Base-by-base conservation (phyloP, 2,888 invertebrate genomes). In the Lamproptera curius region DNA sequence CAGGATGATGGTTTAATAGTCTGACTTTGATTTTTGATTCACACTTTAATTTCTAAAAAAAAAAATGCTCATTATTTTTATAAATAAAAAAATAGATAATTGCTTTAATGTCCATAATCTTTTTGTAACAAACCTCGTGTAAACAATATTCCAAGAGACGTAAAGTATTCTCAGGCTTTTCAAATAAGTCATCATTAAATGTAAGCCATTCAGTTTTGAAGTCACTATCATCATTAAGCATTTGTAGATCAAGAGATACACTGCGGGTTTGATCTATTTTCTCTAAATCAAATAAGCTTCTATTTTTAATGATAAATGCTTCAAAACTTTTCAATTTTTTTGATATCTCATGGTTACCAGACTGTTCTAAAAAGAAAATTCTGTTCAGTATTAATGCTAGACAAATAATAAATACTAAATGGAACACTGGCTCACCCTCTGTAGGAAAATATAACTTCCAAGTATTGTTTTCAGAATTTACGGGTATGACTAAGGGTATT, bases 371-470 rank as follows among this genome's bases (percentile, higher is more conserved):
- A 73, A 70, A 51, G 40, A 2, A 31, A 11, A 11, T 16, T 35
- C 5, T 10, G 16, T 16, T 16, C 16, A 36, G 15, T 16, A 31
- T 9, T 3, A n/a, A 4, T 10, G 17, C 16, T 15, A 16, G 13
- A 37, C 11, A n/a, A 11, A 16, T 37, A 6, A 11, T 11, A 37
- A 17, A 1, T 10, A 9, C 1, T 6, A 20, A 40, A 26, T 9
- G 1, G 23, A 10, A 38, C 73, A 91, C 93, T 9, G 1, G 23
- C 5, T 42, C 73, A 91, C 93, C 91, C 87, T 93, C 91, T 45
- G 90, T 86, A 28, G 92, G 90, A 72, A 96, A 94, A 78, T 96
- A 97, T 6, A 94, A 76, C 55, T 91, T 91, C 94, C 96, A 96
- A 14, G 92, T 91, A 57, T 90, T 87, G 70, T 92, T 93, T 51